Conservation (phyloP, 2,888 invertebrate species). For the Drosophila picticornis region DNA sequence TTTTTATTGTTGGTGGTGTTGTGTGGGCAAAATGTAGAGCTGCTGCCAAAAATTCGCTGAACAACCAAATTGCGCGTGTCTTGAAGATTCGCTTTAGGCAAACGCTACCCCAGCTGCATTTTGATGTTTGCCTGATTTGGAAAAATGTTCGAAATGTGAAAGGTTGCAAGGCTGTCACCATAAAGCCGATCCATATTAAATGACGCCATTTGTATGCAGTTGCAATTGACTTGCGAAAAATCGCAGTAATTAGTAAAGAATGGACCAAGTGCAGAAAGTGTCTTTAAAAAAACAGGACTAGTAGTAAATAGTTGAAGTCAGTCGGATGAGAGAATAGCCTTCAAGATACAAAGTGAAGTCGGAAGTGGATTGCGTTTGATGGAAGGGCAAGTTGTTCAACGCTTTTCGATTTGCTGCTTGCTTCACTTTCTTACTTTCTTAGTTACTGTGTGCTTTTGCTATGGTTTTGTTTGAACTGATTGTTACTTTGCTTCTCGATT, state of each 20-base stretch:
- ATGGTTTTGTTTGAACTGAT: not conserved
- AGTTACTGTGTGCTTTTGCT: not conserved
- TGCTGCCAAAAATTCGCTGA: constrained; percentile 36
- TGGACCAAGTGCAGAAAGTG: not conserved
- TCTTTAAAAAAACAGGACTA: not conserved
- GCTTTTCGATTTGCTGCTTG: not conserved
- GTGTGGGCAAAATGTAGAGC: constrained; percentile 29
- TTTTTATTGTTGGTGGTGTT: constrained; percentile 27
- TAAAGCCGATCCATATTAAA: constrained; percentile 18
- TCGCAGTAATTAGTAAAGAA: not conserved
- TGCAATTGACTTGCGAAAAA: not conserved
- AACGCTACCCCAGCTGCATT: constrained; percentile 6
- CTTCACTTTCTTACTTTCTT: constrained; percentile 4
- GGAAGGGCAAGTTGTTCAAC: not conserved
- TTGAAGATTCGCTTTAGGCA: constrained; percentile 19
- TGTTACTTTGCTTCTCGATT: not conserved
- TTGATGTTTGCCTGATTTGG: constrained; percentile 33
- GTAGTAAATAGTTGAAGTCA: not conserved
- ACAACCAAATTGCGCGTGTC: constrained; percentile 53
- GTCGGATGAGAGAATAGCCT: no score
- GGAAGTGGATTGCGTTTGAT: not conserved
- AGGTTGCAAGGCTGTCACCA: constrained; percentile 22
- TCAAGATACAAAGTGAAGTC: no score
- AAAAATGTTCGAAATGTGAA: constrained; percentile 15
- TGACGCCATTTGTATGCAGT: constrained; percentile 10